These are phyloP conservation scores for Toxotes jaculatrix DNA, from an alignment of 2,113 vertebrate genomes.

Conservation along the genomic window DNA sequence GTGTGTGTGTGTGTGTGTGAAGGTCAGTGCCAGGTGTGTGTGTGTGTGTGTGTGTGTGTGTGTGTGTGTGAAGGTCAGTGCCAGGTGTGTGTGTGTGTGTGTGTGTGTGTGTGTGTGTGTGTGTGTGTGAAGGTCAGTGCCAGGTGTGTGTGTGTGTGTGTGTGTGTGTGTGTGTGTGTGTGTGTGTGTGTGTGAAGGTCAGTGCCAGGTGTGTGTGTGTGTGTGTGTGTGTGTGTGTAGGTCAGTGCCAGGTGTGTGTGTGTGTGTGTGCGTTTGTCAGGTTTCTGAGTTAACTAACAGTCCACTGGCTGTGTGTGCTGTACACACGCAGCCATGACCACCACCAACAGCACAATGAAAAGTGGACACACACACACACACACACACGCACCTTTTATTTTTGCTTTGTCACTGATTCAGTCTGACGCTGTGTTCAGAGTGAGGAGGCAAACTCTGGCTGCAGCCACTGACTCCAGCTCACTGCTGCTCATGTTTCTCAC, in stretches of 20 bases:
- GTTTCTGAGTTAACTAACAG: neutral
- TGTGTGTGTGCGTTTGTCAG: neutral
- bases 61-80: too few species aligned
- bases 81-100: neutral
- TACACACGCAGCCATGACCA: neutral
- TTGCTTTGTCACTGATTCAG: slow-evolving; percentile 29
- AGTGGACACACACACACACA: neutral
- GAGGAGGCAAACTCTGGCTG: too few species aligned
- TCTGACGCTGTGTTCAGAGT: neutral
- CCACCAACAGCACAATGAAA: too few species aligned
- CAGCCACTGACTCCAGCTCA: too few species aligned
- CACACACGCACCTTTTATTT: slow-evolving; percentile 27
- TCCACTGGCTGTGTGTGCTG: neutral
- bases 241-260: neutral
- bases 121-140: too few species aligned
- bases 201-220: neutral
- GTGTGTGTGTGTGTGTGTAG: neutral
- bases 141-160: neutral
- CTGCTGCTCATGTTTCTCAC: too few species aligned
- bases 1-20: neutral
- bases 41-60: neutral
- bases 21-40: too few species aligned
- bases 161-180: neutral
- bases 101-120: neutral
- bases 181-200: neutral